phyloP scores from a whole-genome alignment of 2,797 vertebrate genomes.

The Lagocephalus sceleratus region DNA sequence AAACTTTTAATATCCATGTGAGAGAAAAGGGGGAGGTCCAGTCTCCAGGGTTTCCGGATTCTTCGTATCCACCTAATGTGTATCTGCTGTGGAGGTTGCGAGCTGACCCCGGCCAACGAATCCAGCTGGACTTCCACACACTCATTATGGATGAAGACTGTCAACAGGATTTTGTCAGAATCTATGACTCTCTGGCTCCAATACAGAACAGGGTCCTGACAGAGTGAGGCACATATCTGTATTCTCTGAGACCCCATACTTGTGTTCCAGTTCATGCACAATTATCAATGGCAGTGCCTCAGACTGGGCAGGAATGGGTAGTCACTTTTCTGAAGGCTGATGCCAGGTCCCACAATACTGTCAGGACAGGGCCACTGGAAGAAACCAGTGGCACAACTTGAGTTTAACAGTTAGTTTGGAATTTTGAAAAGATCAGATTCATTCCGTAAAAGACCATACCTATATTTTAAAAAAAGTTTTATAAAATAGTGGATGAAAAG shows the following conservation, averaged over 20 bases:
- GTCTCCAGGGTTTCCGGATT: constrained; percentile 86
- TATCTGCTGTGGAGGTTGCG: constrained; percentile 84
- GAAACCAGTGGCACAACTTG: no score
- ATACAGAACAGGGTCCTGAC: constrained; percentile 75
- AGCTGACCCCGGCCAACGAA: constrained; percentile 74
- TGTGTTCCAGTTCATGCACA: no score
- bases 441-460: no score
- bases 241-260: background rate
- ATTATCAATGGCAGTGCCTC: no score
- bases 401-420: no score
- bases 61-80: constrained; percentile 76
- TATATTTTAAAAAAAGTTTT: no score
- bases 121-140: constrained; percentile 84
- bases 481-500: no score
- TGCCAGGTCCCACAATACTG: no score
- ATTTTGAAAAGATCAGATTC: no score
- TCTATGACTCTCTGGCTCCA: constrained; percentile 88
- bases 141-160: constrained; percentile 80
- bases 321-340: no score
- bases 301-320: no score
- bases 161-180: constrained; percentile 80
- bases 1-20: constrained; percentile 70
- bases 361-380: no score
- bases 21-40: constrained; percentile 56
- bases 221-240: constrained; percentile 72